Evolutionary conservation across 1,140 invertebrate species (phyloP).

Genomic region (Tetramorium simillimum): DNA sequence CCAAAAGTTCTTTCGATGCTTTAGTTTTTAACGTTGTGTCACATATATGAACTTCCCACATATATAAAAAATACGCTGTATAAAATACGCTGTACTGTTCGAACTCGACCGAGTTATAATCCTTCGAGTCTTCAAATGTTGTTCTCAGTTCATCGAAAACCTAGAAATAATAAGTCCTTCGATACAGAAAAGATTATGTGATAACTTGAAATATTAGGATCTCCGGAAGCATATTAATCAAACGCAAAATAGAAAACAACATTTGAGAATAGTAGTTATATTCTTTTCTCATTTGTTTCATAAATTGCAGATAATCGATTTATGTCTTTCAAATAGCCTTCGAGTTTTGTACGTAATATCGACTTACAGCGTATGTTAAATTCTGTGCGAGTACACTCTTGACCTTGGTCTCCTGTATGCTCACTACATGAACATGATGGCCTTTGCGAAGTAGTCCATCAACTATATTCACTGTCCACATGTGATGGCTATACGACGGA

Average conservation of each 20-base stretch:
- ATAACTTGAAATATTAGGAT: too few relatives aligned
- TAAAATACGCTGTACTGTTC: background rate
- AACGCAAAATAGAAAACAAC: too few relatives aligned
- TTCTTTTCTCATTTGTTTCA: too few relatives aligned
- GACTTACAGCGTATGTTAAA: background rate
- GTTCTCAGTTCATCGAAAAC: background rate
- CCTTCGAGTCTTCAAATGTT: background rate
- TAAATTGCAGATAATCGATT: background rate
- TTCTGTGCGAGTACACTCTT: too few relatives aligned
- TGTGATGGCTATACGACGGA: background rate
- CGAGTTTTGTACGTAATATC: background rate
- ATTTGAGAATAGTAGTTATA: too few relatives aligned
- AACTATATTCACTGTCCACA: background rate
- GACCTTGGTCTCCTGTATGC: background rate
- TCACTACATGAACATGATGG: background rate
- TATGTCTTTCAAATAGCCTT: background rate
- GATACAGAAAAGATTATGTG: too few relatives aligned
- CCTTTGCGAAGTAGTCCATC: background rate
- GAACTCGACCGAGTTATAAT: background rate
- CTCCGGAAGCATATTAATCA: too few relatives aligned
- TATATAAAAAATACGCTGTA: background rate
- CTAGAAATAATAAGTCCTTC: constrained; percentile 5
- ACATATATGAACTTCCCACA: background rate
- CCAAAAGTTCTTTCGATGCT: background rate
- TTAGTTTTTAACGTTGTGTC: background rate